Conservation (phyloP, 2,888 invertebrate genomes). For the Polydrusus cervinus region DNA sequence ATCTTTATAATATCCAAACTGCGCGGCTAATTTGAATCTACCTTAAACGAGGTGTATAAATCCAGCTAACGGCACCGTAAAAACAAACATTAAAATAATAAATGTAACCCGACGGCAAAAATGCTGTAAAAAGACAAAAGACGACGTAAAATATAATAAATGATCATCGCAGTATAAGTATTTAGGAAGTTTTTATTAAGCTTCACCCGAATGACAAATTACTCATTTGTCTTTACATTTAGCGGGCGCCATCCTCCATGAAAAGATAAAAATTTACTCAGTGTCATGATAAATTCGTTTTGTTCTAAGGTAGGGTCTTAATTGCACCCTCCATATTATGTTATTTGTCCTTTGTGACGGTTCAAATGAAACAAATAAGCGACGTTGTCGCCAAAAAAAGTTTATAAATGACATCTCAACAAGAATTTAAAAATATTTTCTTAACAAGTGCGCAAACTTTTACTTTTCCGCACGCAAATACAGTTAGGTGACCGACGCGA, state of each 20-base stretch:
- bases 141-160: constrained; percentile 54
- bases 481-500: no score
- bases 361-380: neutral
- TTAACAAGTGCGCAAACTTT: no score
- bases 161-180: constrained; percentile 54
- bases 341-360: constrained; percentile 10
- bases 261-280: constrained; percentile 54
- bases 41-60: constrained; percentile 51
- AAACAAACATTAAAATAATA: constrained; percentile 56
- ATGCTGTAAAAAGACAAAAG: constrained; percentile 49
- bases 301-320: constrained; percentile 42
- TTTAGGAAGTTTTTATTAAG: constrained; percentile 56
- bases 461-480: no score
- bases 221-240: constrained; percentile 54
- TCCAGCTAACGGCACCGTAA: constrained; percentile 50
- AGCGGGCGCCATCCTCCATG: constrained; percentile 33
- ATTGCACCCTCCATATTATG: constrained; percentile 22
- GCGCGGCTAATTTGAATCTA: constrained; percentile 43
- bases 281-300: constrained; percentile 49
- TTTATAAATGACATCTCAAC: neutral
- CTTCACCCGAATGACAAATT: constrained; percentile 54
- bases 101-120: constrained; percentile 53
- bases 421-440: no score
- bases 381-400: neutral
- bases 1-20: constrained; percentile 28